These are phyloP conservation scores for Telmatherina bonti DNA, from an alignment of 2,797 vertebrate genomes.

Conservation along the genomic window DNA sequence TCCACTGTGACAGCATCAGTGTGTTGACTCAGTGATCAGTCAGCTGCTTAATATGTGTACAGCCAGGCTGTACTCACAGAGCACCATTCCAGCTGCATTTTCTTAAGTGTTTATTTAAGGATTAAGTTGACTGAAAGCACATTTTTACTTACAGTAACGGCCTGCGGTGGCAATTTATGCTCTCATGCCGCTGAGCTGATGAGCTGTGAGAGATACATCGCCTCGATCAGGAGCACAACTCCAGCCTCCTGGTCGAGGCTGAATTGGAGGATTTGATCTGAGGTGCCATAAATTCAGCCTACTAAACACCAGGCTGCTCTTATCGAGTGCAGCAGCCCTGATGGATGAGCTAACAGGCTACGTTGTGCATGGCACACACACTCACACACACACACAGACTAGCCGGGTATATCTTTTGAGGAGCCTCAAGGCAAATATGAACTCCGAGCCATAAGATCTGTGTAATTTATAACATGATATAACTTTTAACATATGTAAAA, in stretches of 20 bases:
- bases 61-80: slow-evolving; percentile 13
- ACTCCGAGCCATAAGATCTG: not conserved
- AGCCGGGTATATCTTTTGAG: not conserved
- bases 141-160: slow-evolving; percentile 22
- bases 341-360: slow-evolving; percentile 21
- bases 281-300: slow-evolving; percentile 7
- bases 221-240: not conserved
- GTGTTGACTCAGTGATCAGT: slow-evolving; percentile 51
- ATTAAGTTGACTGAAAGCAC: slow-evolving; percentile 37
- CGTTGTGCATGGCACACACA: not conserved
- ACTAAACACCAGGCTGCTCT: slow-evolving; percentile 29
- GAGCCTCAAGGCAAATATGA: not conserved
- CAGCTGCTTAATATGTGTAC: slow-evolving; percentile 41
- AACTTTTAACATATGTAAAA: no score
- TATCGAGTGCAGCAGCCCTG: slow-evolving; percentile 20
- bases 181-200: slow-evolving; percentile 1
- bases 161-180: slow-evolving; percentile 2
- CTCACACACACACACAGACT: slow-evolving; percentile 3
- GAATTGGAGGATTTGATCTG: slow-evolving; percentile 15
- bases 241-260: slow-evolving; percentile 11
- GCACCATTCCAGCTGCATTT: slow-evolving; percentile 22
- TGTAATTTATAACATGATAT: no score
- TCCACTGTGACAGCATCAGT: slow-evolving; percentile 32
- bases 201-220: slow-evolving; percentile 14
- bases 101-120: slow-evolving; percentile 54